Conservation (phyloP, 1,140 invertebrate genomes). For the Rhyzopertha dominica region DNA sequence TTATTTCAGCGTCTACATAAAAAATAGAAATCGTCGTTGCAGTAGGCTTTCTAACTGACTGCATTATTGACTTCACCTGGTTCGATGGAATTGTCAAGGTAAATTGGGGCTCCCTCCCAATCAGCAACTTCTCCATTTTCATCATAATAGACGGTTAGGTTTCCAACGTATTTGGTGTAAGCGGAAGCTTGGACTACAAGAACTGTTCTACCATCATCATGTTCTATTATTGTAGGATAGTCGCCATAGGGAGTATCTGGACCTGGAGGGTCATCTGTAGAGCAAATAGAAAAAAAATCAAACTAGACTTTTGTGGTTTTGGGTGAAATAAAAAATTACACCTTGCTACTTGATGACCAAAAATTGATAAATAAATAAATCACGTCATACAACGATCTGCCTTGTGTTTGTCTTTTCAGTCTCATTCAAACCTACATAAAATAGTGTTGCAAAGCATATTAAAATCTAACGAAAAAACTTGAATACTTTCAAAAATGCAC, state of each 20-base stretch:
- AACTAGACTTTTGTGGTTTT: too few species aligned
- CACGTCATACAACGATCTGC: too few species aligned
- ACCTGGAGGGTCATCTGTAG: too few species aligned
- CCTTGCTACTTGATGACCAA: too few species aligned
- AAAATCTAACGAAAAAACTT: too few species aligned
- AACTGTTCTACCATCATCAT: slow-evolving; percentile 51
- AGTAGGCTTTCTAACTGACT: slow-evolving; percentile 2
- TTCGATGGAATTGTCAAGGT: slow-evolving; percentile 58
- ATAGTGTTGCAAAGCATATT: too few species aligned
- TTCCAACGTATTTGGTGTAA: slow-evolving; percentile 70
- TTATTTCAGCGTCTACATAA: slow-evolving; percentile 41
- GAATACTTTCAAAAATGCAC: too few species aligned
- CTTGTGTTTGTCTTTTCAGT: too few species aligned
- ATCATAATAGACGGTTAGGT: slow-evolving; percentile 69
- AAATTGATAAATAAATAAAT: too few species aligned
- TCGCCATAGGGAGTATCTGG: slow-evolving; percentile 48
- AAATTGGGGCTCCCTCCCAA: slow-evolving; percentile 71
- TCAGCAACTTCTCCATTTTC: slow-evolving; percentile 60
- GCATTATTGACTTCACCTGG: slow-evolving; percentile 50
- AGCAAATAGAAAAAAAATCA: too few species aligned
- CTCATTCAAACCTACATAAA: too few species aligned
- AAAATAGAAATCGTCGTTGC: background rate
- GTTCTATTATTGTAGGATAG: slow-evolving; percentile 48
- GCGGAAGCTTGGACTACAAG: slow-evolving; percentile 67
- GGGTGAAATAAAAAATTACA: too few species aligned